A percentile compares a stretch with the other conserved stretches of the same genome.
Evolutionary conservation across 2,113 vertebrate genomes (phyloP).

Genomic region (Centropus bengalensis): DNA sequence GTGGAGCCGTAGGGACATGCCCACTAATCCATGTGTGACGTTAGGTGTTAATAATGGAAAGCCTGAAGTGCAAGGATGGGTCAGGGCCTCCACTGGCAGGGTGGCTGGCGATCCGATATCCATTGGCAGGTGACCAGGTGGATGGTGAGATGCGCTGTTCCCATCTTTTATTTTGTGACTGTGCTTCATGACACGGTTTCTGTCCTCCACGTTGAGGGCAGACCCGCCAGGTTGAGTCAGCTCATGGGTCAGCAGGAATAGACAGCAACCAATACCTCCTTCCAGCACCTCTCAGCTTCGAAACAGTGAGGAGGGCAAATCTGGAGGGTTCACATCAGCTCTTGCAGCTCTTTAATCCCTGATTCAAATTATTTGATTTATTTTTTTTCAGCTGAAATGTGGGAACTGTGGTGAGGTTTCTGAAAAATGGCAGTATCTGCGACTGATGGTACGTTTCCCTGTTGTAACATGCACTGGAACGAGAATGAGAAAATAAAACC

Average conservation of each 20-base stretch:
- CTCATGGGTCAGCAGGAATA: fast-evolving
- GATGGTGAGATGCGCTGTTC: fast-evolving
- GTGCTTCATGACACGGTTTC: fast-evolving
- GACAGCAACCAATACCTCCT: neutral
- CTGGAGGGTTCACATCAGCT: neutral
- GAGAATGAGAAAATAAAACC: neutral
- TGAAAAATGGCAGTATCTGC: conserved; percentile 97
- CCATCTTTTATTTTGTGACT: fast-evolving
- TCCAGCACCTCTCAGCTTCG: neutral
- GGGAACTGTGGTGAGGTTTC: conserved; percentile 93
- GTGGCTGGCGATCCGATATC: neutral
- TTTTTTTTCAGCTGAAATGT: conserved; percentile 88
- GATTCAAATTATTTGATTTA: neutral
- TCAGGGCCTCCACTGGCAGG: no score
- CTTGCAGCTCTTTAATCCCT: neutral
- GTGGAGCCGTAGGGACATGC: fast-evolving
- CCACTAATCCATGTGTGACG: fast-evolving
- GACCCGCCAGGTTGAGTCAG: fast-evolving
- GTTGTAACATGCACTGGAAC: neutral
- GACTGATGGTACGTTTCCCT: conserved; percentile 80
- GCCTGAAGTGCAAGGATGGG: neutral
- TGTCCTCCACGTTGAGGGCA: fast-evolving
- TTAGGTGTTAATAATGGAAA: fast-evolving
- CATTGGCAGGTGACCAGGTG: neutral
- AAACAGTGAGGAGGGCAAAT: neutral